Evolutionary conservation across 2,113 vertebrate species (phyloP).

Genomic region (Odocoileus virginianus): DNA sequence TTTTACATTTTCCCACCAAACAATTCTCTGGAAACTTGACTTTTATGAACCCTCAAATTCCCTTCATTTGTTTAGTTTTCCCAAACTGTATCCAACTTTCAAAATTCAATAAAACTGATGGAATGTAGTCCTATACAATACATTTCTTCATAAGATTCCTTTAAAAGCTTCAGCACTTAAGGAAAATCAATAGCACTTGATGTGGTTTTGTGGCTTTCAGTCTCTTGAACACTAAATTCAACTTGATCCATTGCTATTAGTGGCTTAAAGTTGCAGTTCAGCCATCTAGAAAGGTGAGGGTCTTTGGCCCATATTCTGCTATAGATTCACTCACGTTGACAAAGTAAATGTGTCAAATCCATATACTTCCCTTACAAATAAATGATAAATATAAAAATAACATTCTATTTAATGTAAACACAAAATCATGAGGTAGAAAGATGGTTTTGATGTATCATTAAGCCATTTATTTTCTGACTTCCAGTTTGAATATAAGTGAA

Average conservation of each 20-base stretch:
- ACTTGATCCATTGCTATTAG: slow-evolving; percentile 67
- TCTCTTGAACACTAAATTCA: slow-evolving; percentile 72
- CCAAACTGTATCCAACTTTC: slow-evolving; percentile 63
- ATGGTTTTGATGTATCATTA: not conserved
- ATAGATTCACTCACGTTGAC: not conserved
- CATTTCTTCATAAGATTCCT: slow-evolving; percentile 62
- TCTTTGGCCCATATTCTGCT: not conserved
- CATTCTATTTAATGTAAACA: not conserved
- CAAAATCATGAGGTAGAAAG: not conserved
- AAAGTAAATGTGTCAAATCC: slow-evolving; percentile 33
- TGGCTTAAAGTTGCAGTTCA: slow-evolving; percentile 48
- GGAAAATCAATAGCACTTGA: slow-evolving; percentile 79
- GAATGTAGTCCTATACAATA: slow-evolving; percentile 37
- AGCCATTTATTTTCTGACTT: not conserved
- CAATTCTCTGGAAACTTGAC: slow-evolving; percentile 63
- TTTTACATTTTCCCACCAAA: slow-evolving; percentile 70
- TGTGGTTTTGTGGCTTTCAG: slow-evolving; percentile 69
- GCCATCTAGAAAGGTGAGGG: slow-evolving; percentile 59
- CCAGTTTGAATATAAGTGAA: not conserved
- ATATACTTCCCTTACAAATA: slow-evolving; percentile 28
- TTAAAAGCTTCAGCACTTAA: slow-evolving; percentile 82
- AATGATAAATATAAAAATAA: slow-evolving; percentile 13
- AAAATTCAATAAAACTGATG: slow-evolving; percentile 73
- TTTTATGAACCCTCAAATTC: slow-evolving; percentile 76
- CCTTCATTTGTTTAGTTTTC: slow-evolving; percentile 73